phyloP scores from a whole-genome alignment of 2,888 invertebrate species.

The Dynastes grantii region DNA sequence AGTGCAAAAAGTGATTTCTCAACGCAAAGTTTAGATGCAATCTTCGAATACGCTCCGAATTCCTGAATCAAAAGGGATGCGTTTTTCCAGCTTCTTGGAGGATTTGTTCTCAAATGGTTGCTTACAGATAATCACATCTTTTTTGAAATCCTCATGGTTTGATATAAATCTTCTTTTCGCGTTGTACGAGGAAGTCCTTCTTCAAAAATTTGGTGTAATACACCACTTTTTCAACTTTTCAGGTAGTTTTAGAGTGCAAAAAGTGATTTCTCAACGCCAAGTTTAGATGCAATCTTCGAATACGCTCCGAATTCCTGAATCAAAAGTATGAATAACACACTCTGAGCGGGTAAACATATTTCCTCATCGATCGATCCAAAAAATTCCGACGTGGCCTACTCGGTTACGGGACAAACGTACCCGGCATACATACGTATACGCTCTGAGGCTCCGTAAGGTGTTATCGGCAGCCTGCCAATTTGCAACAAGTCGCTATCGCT shows the following conservation, averaged over 20 bases:
- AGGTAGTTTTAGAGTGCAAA: background rate
- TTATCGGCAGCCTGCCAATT: constrained; percentile 68
- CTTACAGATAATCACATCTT: no score
- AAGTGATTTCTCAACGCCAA: no score
- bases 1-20: no score
- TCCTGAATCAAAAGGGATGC: background rate
- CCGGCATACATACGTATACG: constrained; percentile 16
- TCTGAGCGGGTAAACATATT: constrained; percentile 1
- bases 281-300: no score
- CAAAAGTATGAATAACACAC: background rate
- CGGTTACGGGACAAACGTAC: constrained; percentile 58
- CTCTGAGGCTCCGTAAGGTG: constrained; percentile 66
- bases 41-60: no score
- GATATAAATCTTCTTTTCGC: no score
- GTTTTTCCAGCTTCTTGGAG: no score
- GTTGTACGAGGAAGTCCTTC: no score
- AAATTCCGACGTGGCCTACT: constrained; percentile 4
- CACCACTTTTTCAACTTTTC: background rate
- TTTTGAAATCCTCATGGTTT: no score
- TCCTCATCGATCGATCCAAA: constrained; percentile 18
- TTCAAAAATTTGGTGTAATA: background rate
- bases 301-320: background rate
- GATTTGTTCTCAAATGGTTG: no score
- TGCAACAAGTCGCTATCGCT: constrained; percentile 66
- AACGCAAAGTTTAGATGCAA: no score